Evolutionary conservation across 2,797 vertebrate species (phyloP).

Genomic region (Miichthys miiuy): DNA sequence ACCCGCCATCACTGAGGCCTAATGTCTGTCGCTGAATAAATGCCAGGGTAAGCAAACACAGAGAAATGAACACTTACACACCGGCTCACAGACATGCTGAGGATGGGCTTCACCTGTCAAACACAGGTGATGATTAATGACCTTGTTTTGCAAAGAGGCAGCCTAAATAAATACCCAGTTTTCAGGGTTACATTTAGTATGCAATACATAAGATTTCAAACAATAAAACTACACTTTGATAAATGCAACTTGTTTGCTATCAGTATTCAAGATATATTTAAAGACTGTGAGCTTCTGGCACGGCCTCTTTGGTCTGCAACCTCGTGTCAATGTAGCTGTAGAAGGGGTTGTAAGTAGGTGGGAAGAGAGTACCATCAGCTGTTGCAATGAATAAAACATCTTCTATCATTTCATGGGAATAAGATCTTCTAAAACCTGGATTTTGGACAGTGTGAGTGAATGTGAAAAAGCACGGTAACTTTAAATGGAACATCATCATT

Average conservation of each 20-base stretch:
- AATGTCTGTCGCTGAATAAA: conserved; percentile 76
- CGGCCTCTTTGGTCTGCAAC: conserved; percentile 31
- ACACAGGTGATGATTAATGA: conserved; percentile 68
- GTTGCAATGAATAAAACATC: conserved; percentile 61
- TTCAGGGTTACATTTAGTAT: background rate
- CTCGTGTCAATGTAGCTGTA: conserved; percentile 45
- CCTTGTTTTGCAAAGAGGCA: conserved; percentile 44
- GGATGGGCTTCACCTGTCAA: conserved; percentile 69
- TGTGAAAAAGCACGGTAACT: conserved; percentile 15
- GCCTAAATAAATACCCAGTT: conserved; percentile 27
- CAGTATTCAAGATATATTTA: conserved; percentile 29
- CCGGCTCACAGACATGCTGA: conserved; percentile 50
- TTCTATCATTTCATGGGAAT: conserved; percentile 44
- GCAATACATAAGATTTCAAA: background rate
- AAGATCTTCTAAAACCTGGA: conserved; percentile 28
- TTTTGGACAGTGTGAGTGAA: conserved; percentile 18
- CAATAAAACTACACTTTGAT: conserved; percentile 27
- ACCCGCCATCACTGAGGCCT: conserved; percentile 73
- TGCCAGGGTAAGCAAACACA: conserved; percentile 73
- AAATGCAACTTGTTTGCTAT: conserved; percentile 32
- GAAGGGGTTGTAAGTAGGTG: conserved; percentile 48
- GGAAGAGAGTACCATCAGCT: conserved; percentile 52
- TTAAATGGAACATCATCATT: conserved; percentile 11
- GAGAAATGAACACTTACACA: conserved; percentile 66
- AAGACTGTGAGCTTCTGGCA: conserved; percentile 50